Percentiles rank a stretch among this genome's conserved stretches.
Conservation (phyloP, 2,888 invertebrate species). For the Pinctada fucata region DNA sequence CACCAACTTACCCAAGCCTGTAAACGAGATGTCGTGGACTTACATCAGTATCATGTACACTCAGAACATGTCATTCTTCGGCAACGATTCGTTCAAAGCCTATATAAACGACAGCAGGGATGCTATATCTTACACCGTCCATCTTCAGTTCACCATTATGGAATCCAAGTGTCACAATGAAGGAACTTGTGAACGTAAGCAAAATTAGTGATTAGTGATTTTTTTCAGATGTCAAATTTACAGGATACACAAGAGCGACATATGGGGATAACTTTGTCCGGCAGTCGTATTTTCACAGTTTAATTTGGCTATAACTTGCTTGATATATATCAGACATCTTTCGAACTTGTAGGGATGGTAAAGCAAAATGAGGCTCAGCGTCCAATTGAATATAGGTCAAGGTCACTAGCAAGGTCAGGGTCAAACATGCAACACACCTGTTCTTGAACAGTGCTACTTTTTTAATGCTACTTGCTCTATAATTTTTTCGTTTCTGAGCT, state of each 20-base stretch:
- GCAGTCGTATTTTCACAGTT: background rate
- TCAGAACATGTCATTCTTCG: slow-evolving; percentile 36
- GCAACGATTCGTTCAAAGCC: slow-evolving; percentile 34
- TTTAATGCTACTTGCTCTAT: background rate
- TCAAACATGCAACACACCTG: no score
- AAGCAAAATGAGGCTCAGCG: no score
- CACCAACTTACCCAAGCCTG: background rate
- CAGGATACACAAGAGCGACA: background rate
- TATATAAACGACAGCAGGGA: slow-evolving; percentile 32
- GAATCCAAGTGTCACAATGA: slow-evolving; percentile 46
- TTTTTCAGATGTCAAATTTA: background rate
- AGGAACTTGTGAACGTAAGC: slow-evolving; percentile 41
- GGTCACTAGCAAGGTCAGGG: no score
- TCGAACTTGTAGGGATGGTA: no score
- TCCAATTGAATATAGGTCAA: no score
- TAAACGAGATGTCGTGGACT: slow-evolving; percentile 27
- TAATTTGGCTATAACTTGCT: background rate
- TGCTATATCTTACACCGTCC: slow-evolving; percentile 33
- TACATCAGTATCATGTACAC: slow-evolving; percentile 35
- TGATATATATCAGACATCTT: no score
- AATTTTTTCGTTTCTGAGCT: background rate
- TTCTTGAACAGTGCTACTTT: no score
- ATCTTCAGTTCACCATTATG: slow-evolving; percentile 42
- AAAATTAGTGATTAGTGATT: background rate
- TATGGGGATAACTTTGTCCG: no score